Percentiles rank a stretch among this genome's conserved stretches.
These are phyloP conservation scores for Trinectes maculatus DNA, from an alignment of 2,113 vertebrate species.

Conservation along the genomic window DNA sequence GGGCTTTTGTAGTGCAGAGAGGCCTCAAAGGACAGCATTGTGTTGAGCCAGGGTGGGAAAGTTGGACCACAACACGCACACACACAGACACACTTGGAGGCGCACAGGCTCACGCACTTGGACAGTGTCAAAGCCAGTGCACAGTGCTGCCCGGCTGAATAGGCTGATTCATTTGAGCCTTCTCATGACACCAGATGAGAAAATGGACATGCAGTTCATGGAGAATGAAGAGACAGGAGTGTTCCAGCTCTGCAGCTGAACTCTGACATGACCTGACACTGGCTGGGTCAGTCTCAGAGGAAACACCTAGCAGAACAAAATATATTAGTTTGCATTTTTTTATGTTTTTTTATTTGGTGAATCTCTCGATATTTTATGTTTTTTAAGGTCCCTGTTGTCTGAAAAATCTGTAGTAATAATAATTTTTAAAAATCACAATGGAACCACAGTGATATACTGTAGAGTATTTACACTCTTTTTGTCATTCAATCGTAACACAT, in stretches of 20 bases:
- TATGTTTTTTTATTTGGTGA: neutral
- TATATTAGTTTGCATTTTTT: neutral
- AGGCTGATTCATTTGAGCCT: conserved; percentile 67
- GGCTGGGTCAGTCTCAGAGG: conserved; percentile 11
- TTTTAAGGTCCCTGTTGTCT: neutral
- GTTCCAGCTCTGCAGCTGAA: conserved; percentile 30
- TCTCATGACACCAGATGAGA: conserved; percentile 62
- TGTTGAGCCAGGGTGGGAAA: conserved; percentile 60
- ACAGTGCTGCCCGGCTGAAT: conserved; percentile 61
- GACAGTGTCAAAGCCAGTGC: conserved; percentile 58
- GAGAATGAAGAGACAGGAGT: conserved; percentile 26
- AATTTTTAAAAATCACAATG: no score
- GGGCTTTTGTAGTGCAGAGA: conserved; percentile 52
- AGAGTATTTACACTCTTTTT: conserved; percentile 15
- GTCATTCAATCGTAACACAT: conserved; percentile 10
- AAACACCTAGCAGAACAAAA: neutral
- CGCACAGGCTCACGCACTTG: conserved; percentile 30
- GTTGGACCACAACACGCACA: conserved; percentile 32
- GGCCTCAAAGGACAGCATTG: conserved; percentile 70
- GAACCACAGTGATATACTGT: conserved; percentile 5
- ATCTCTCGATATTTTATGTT: neutral
- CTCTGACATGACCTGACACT: conserved; percentile 48
- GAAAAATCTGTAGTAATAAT: neutral
- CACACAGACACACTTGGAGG: conserved; percentile 21
- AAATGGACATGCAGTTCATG: conserved; percentile 49